Base-by-base conservation (phyloP, 2,113 vertebrate species). In the Hemibagrus wyckioides region DNA sequence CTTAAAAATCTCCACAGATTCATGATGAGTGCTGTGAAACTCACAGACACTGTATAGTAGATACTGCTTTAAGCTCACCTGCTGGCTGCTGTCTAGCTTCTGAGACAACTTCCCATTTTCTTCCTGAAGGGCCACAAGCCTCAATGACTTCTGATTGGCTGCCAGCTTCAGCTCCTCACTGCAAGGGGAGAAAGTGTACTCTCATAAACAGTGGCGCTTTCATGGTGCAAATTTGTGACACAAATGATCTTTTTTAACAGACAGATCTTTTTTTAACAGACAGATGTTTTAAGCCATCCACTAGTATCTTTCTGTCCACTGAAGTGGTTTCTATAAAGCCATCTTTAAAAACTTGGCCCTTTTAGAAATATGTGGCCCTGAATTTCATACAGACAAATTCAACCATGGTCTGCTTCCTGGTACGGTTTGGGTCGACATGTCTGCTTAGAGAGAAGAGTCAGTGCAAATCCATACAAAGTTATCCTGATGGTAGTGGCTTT, bases 131-230 rank as follows among this genome's bases (percentile, higher is more conserved):
- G 96, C 96, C 61, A 95, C 94, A 28, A 96, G 95, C 93, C 94
- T 96, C 94, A 96, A 96, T 92, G 97, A 96, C 95, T 96, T 97
- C 93, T 97, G 96, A 93, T 95, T 96, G 50, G 96, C 95, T 89
- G 94, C 95, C 95, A 97, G 95, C 94, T 96, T 98, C 91, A 98
- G 95, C 91, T 95, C 96, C 93, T 98, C 97, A 89, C 98, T 99
- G 96, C 17, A 90, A 94, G 76, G 13, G 33, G 9, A 36, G 48
- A 65, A 67, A 75, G 1, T n/a, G n/a, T 36, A 63, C 8, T 77
- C 52, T 52, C 48, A 21, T 30, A 80, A 77, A 73, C 57, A 75
- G 50, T 8, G 41, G 9, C n/a, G 36, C 36, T 6, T 15, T 82
- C 80, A 9, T 23, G 9, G 14, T 79, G 50, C n/a, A 30, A 5